Conservation (phyloP, 1,140 invertebrate species). For the Diachasmimorpha longicaudata region DNA sequence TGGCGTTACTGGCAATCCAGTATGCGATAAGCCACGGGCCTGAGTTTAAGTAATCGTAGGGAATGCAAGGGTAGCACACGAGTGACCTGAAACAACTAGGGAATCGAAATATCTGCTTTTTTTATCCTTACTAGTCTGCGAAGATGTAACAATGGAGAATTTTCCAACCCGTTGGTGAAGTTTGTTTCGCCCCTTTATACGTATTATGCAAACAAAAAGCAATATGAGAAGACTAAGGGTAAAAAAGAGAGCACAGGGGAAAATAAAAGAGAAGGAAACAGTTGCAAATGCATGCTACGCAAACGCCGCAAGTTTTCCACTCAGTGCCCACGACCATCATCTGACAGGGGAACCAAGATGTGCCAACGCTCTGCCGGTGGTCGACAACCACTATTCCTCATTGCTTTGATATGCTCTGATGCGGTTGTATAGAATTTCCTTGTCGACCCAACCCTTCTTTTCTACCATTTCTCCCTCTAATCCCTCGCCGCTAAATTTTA, state of each 20-base stretch:
- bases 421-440: slow-evolving; percentile 29
- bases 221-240: background rate
- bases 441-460: slow-evolving; percentile 11
- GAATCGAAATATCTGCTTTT: background rate
- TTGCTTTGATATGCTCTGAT: slow-evolving; percentile 27
- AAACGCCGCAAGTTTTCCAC: slow-evolving; percentile 9
- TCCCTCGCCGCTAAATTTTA: background rate
- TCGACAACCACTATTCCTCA: slow-evolving; percentile 17
- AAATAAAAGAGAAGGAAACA: background rate
- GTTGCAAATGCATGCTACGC: background rate
- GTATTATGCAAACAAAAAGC: slow-evolving; percentile 6
- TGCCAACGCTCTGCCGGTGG: background rate
- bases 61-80: background rate
- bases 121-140: background rate
- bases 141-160: background rate
- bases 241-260: background rate
- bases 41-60: background rate
- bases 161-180: background rate
- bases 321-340: slow-evolving; percentile 5
- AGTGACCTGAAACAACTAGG: background rate
- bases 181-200: background rate
- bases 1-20: background rate
- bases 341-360: background rate
- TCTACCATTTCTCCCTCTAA: background rate
- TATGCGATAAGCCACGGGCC: slow-evolving; percentile 1